These are phyloP conservation scores for Phytoseiulus persimilis DNA, from an alignment of 2,888 invertebrate species.

Conservation along the genomic window DNA sequence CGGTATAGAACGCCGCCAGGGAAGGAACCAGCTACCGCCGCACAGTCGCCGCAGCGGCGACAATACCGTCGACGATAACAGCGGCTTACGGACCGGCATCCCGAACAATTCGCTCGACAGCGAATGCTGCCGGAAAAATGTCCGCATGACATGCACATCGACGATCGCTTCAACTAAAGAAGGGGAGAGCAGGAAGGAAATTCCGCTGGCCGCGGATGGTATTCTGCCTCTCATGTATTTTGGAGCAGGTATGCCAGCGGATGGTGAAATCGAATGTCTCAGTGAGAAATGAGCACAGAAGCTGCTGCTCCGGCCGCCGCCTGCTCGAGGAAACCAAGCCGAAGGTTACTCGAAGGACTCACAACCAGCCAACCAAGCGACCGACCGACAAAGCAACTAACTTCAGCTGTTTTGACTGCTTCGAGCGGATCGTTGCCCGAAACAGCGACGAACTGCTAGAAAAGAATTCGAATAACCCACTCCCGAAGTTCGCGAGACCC, in stretches of 20 bases:
- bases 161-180: not conserved
- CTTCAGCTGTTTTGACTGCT: not conserved
- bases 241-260: not conserved
- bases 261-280: not conserved
- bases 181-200: not conserved
- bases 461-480: too few relatives aligned
- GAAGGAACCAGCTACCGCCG: too few relatives aligned
- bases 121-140: not conserved
- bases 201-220: not conserved
- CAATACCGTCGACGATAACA: not conserved
- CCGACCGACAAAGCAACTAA: not conserved
- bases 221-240: not conserved
- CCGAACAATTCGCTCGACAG: not conserved
- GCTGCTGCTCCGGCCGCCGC: not conserved
- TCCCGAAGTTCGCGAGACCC: too few relatives aligned
- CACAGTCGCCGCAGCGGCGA: not conserved
- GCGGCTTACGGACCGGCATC: not conserved
- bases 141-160: not conserved
- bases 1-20: not conserved
- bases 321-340: not conserved
- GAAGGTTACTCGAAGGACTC: not conserved
- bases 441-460: not conserved
- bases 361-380: not conserved
- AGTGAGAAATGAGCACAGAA: not conserved
- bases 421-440: not conserved